These are phyloP conservation scores for Helicoverpa armigera DNA, from an alignment of 1,140 invertebrate species.

Conservation along the genomic window DNA sequence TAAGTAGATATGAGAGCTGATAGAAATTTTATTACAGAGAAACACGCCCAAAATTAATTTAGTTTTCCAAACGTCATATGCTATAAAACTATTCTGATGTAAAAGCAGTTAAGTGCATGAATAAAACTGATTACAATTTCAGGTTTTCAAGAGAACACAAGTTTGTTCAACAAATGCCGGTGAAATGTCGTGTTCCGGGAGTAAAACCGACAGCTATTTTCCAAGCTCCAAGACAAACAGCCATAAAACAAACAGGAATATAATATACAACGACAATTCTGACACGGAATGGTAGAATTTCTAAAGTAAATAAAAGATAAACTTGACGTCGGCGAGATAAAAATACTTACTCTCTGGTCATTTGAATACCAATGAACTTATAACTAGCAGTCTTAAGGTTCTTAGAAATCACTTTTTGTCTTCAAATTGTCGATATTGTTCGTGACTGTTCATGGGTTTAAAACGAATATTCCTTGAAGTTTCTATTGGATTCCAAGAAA, in stretches of 20 bases:
- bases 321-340: conserved; percentile 15
- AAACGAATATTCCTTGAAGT: background rate
- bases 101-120: background rate
- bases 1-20: conserved; percentile 20
- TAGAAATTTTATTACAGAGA: conserved; percentile 13
- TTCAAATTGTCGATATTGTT: background rate
- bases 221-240: background rate
- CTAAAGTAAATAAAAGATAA: conserved; percentile 33
- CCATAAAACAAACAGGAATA: conserved; percentile 16
- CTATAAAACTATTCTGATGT: background rate
- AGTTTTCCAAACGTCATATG: too few relatives aligned
- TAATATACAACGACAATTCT: conserved; percentile 20
- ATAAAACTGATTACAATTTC: too few relatives aligned
- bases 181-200: too few relatives aligned
- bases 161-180: too few relatives aligned
- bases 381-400: conserved; percentile 14
- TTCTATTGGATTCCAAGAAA: background rate
- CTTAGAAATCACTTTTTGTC: conserved; percentile 23
- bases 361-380: conserved; percentile 45
- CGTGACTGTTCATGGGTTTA: conserved; percentile 13
- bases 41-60: too few relatives aligned
- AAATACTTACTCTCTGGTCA: conserved; percentile 14
- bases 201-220: background rate
- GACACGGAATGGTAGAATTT: conserved; percentile 20
- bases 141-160: too few relatives aligned